phyloP scores from a whole-genome alignment of 1,140 invertebrate genomes.

The Drosophila murphyi region DNA sequence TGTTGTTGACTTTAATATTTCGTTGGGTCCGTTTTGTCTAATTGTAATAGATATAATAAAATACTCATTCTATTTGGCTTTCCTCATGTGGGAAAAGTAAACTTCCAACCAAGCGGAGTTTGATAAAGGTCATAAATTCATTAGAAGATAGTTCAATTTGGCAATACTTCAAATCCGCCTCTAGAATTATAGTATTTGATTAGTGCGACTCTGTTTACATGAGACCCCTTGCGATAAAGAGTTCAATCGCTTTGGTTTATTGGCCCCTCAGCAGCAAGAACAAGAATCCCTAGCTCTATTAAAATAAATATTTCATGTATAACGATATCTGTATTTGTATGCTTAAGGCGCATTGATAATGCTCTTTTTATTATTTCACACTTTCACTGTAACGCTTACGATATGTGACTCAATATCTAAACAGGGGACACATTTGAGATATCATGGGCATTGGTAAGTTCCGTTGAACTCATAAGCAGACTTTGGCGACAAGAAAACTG shows the following conservation, averaged over 20 bases:
- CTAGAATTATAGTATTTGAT: slow-evolving; percentile 71
- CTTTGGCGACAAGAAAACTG: not conserved
- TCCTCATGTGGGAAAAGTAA: slow-evolving; percentile 71
- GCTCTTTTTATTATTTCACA: slow-evolving; percentile 60
- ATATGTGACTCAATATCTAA: slow-evolving; percentile 14
- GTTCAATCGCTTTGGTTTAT: slow-evolving; percentile 79
- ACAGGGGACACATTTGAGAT: not conserved
- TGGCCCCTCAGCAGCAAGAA: slow-evolving; percentile 33
- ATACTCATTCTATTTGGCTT: slow-evolving; percentile 3
- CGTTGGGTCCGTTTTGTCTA: slow-evolving; percentile 43
- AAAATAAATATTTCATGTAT: slow-evolving; percentile 54
- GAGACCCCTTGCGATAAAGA: slow-evolving; percentile 67
- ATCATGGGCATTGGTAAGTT: not conserved
- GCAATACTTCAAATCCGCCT: slow-evolving; percentile 45
- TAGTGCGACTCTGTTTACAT: slow-evolving; percentile 37
- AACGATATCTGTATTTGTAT: slow-evolving; percentile 45
- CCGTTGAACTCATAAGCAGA: not conserved
- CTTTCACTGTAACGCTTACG: slow-evolving; percentile 53
- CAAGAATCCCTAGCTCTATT: slow-evolving; percentile 15
- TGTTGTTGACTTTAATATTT: slow-evolving; percentile 76
- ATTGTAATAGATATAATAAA: slow-evolving; percentile 42
- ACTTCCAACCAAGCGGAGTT: slow-evolving; percentile 49
- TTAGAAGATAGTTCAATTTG: slow-evolving; percentile 53
- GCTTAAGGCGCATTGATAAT: slow-evolving; percentile 36
- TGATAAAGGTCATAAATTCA: slow-evolving; percentile 66